Evolutionary conservation across 2,888 invertebrate genomes (phyloP), one percentile per base, ranked within the genome.

Genomic region (Corbicula japonica): DNA sequence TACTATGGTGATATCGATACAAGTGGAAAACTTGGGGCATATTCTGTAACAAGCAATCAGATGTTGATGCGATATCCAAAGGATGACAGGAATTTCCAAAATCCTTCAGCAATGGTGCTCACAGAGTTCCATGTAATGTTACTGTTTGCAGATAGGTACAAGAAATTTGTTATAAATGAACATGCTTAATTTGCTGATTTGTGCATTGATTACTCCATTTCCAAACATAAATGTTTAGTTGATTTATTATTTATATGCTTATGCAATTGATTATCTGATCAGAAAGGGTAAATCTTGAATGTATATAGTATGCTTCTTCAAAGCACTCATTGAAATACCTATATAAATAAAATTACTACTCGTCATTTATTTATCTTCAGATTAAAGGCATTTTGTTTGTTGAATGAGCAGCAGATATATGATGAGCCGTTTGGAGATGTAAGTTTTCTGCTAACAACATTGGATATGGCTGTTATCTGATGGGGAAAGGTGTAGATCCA

Each of bases 101-200:
- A 88, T 28, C 94, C 98, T 0, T 94, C 96, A 46, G 95, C 96
- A 0, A 96, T 98, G 90, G 96, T 97, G 1, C 94, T 98, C 65
- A 98, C 98, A 0, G 97, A 98, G 93, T 98, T 98, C 94, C 98
- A 99, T 93, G 96, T 96, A 0, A 93, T 98, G 1, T 94, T 98
- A 15, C 95, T 98, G 85, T 98, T 97, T 92, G 94, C 95, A 0
- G 97, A 98, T 93, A 96, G 96, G 92, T 92, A 72, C 76, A 18
- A 68, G 26, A 15, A 56, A 30, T 12, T 10, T 54, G 41, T 18
- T 50, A 18, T 6, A 54, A 50, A 30, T 50, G 41, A 34, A 41
- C 15, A 28, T 41, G 28, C 2, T 30, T 6, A n/a, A 4, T 28
- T n/a, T n/a, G n/a, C n/a, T n/a, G n/a, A n/a, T n/a, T n/a, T n/a